Base-by-base conservation (phyloP, 2,888 invertebrate genomes). In the Polydrusus pterygomalis region DNA sequence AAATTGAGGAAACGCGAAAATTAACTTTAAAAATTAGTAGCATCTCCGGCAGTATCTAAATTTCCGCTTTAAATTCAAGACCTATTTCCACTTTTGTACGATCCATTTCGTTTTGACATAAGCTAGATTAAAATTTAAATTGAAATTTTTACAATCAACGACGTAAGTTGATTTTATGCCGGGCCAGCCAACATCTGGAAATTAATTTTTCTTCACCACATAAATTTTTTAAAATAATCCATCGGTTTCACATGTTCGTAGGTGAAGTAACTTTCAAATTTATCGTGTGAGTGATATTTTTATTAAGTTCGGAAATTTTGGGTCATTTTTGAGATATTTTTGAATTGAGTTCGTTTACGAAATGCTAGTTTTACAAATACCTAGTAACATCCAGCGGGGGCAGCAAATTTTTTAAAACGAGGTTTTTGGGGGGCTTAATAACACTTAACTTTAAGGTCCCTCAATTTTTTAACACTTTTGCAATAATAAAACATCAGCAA, bases 111-210 rank as follows among this genome's bases (percentile, higher is more conserved):
- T 38, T 60, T 60, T 60, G 58, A 60, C 58, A 60, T 60, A 60
- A 60, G 58, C 58, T 38, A 60, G 58, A 60, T 60, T 60, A 60
- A 17, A 60, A 60, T 60, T 60, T 60, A 60, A 60, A 60, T 60
- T 60, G 58, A 60, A 60, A 60, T 60, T 60, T 60, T 60, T 60
- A 60, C 58, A 60, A 60, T 60, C 58, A 60, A 60, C 58, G 58
- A 60, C 13, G 58, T 56, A 56, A 34, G 30, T 60, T 13, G 38
- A 34, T 30, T 38, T 60, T 34, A 10, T 60, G 15, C 38, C 10
- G 25, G 9, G 34, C 34, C 10, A 17, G 15, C 38, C 30, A 11
- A 60, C 58, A 60, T 60, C 58, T 60, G 58, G 58, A 60, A 38
- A 54, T n/a, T 13, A 25, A 38, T 60, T 60, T 60, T 34, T 38